phyloP scores from a whole-genome alignment of 2,888 invertebrate species.

The Hydrotaea diabolus region DNA sequence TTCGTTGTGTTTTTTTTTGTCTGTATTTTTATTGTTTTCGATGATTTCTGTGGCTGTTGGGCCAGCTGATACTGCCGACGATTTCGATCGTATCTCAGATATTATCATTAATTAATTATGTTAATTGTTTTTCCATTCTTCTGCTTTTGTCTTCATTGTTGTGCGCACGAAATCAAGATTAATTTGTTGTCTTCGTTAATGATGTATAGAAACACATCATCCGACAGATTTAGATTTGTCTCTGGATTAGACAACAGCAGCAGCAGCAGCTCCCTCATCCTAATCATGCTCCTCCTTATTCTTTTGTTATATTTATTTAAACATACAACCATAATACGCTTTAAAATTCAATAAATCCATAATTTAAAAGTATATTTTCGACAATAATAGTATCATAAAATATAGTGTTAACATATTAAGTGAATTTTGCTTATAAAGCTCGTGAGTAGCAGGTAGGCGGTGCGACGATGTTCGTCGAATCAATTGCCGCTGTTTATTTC shows the following conservation, averaged over 20 bases:
- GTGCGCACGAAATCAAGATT: constrained; percentile 36
- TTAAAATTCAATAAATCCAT: constrained; percentile 11
- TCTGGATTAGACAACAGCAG: background rate
- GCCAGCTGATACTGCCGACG: background rate
- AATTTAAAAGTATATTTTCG: background rate
- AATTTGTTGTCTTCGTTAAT: constrained; percentile 56
- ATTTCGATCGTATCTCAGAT: constrained; percentile 32
- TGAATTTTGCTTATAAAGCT: constrained; percentile 18
- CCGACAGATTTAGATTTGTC: constrained; percentile 19
- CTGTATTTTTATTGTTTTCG: constrained; percentile 23
- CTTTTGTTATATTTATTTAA: background rate
- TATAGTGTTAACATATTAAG: constrained; percentile 50
- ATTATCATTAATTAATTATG: constrained; percentile 61
- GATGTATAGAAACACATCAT: constrained; percentile 44
- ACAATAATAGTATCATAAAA: constrained; percentile 18
- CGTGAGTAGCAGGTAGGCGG: constrained; percentile 50
- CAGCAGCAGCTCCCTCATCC: background rate
- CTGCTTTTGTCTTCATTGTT: background rate
- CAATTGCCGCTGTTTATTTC: constrained; percentile 32
- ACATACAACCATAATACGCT: background rate
- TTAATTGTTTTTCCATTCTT: constrained; percentile 39
- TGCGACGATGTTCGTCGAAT: too few relatives aligned
- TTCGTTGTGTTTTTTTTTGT: constrained; percentile 23
- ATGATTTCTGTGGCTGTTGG: background rate
- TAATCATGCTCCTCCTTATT: background rate